These are phyloP conservation scores for Actenoides lindsayi DNA, from an alignment of 2,113 vertebrate genomes.

Conservation along the genomic window DNA sequence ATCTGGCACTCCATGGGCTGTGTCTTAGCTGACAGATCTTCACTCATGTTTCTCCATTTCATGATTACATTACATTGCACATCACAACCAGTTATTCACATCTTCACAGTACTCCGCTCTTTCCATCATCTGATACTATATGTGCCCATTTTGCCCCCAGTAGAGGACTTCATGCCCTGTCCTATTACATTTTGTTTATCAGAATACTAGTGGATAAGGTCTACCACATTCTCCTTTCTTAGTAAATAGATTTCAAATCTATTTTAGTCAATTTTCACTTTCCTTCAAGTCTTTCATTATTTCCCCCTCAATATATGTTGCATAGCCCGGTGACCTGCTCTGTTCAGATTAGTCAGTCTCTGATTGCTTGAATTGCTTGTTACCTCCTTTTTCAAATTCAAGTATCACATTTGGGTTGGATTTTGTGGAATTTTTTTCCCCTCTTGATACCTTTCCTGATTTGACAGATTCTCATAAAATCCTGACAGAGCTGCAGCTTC, in stretches of 20 bases:
- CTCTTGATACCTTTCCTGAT: not conserved
- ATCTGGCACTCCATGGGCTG: rapidly evolving
- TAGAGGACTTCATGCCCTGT: not conserved
- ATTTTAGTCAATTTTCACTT: not conserved
- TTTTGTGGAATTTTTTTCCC: not conserved
- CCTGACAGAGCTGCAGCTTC: not conserved
- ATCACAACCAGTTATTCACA: not conserved
- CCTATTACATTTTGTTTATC: not conserved
- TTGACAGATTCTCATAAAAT: not conserved
- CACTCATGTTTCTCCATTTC: not conserved
- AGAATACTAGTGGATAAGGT: not conserved
- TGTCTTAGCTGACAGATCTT: not conserved
- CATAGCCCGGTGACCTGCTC: not conserved
- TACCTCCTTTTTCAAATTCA: not conserved
- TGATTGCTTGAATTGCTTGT: not conserved
- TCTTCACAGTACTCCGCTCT: not conserved
- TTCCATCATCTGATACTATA: not conserved
- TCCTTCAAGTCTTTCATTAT: not conserved
- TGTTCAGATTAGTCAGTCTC: not conserved
- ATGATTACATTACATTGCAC: rapidly evolving
- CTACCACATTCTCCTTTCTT: not conserved
- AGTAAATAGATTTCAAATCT: not conserved
- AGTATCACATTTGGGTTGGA: not conserved
- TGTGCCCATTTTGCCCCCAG: not conserved
- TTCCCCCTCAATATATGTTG: not conserved